Conservation (phyloP, 1,140 invertebrate species). For the Riptortus pedestris region DNA sequence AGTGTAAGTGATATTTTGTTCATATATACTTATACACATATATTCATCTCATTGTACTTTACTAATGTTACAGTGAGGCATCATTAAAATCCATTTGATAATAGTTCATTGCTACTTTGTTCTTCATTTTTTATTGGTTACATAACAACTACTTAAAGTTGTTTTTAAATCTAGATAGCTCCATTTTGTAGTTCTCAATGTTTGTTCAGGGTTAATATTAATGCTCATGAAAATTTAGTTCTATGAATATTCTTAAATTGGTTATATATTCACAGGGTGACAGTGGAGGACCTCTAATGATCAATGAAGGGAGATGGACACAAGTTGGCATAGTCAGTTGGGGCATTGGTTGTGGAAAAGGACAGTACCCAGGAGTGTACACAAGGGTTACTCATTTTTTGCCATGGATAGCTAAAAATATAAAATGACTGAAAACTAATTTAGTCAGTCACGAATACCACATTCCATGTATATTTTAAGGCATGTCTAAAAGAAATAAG, state of each 20-base stretch:
- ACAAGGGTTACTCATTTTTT: slow-evolving; percentile 63
- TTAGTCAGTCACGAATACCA: background rate
- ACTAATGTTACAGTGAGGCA: too few relatives aligned
- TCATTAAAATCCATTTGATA: too few relatives aligned
- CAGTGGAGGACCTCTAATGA: slow-evolving; percentile 80
- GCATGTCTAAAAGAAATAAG: background rate
- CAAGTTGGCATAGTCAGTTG: slow-evolving; percentile 85
- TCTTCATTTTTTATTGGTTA: background rate
- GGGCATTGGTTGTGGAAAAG: slow-evolving; percentile 87
- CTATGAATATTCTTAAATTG: background rate
- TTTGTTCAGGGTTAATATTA: too few relatives aligned
- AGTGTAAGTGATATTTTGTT: slow-evolving; percentile 51
- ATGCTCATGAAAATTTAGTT: too few relatives aligned
- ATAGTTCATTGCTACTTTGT: too few relatives aligned
- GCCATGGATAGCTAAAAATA: slow-evolving; percentile 65
- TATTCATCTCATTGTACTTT: too few relatives aligned
- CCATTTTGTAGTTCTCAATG: too few relatives aligned
- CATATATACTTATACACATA: background rate
- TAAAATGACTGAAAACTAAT: slow-evolving; percentile 36
- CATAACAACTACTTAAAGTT: too few relatives aligned
- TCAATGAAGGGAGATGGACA: slow-evolving; percentile 64
- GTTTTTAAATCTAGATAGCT: too few relatives aligned
- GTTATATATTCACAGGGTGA: slow-evolving; percentile 56
- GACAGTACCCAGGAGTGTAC: slow-evolving; percentile 82
- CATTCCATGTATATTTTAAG: background rate